Percentiles rank a stretch among this genome's conserved stretches.
Conservation (phyloP, 1,140 invertebrate species). For the Mya arenaria region DNA sequence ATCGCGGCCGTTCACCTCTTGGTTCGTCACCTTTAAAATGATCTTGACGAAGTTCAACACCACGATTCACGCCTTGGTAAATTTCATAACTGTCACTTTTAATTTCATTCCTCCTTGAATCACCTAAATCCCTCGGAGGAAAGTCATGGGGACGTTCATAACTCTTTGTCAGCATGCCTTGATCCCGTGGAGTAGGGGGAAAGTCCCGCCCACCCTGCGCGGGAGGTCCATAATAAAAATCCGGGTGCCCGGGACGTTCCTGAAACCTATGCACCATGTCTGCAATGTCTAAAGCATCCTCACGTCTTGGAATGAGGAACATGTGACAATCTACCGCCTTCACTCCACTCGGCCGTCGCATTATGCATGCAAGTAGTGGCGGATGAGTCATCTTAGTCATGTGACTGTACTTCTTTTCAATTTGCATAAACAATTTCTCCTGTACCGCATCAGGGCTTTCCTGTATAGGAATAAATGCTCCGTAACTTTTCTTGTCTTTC, state of each 20-base stretch:
- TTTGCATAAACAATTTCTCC: constrained; percentile 60
- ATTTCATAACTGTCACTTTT: constrained; percentile 25
- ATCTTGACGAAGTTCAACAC: constrained; percentile 62
- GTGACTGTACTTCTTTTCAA: constrained; percentile 69
- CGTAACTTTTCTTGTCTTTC: constrained; percentile 64
- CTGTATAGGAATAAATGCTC: constrained; percentile 66
- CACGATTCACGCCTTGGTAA: constrained; percentile 17
- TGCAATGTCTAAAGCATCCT: constrained; percentile 64
- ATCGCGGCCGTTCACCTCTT: constrained; percentile 27
- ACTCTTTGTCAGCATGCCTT: background rate
- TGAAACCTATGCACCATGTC: constrained; percentile 56
- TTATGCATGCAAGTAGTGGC: constrained; percentile 67
- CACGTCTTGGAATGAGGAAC: constrained; percentile 64
- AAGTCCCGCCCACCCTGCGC: background rate
- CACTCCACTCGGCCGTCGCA: constrained; percentile 66
- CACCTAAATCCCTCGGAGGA: constrained; percentile 60
- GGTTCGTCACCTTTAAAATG: constrained; percentile 47
- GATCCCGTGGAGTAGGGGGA: background rate
- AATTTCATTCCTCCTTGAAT: constrained; percentile 50
- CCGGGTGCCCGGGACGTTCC: constrained; percentile 32
- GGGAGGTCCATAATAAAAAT: constrained; percentile 18
- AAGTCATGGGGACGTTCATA: constrained; percentile 46
- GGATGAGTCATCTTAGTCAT: constrained; percentile 63
- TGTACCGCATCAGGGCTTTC: constrained; percentile 54
- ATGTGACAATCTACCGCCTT: constrained; percentile 72